Conservation (phyloP, 2,888 invertebrate genomes). For the Endotricha flammealis region DNA sequence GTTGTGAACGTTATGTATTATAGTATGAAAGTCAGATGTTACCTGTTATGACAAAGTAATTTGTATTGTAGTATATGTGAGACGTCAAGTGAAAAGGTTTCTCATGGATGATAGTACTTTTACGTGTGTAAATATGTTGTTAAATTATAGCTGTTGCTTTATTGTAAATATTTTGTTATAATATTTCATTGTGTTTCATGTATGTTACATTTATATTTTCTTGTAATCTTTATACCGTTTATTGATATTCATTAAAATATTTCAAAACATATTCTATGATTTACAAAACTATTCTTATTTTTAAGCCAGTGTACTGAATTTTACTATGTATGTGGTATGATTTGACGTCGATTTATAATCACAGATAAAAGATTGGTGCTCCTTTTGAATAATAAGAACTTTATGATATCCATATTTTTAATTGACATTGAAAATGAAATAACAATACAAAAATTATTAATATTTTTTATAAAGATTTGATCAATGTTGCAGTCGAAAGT, state of each 20-base stretch:
- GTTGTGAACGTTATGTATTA: constrained; percentile 77
- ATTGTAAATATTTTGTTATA: constrained; percentile 74
- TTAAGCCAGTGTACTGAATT: constrained; percentile 26
- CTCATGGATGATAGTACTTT: constrained; percentile 48
- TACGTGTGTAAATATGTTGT: constrained; percentile 68
- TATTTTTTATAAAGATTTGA: too few relatives aligned
- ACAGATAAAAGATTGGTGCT: too few relatives aligned
- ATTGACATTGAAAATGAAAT: too few relatives aligned
- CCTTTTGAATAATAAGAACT: too few relatives aligned
- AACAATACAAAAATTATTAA: too few relatives aligned
- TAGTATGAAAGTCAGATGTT: constrained; percentile 77
- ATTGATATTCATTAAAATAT: constrained; percentile 51
- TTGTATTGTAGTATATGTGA: constrained; percentile 66
- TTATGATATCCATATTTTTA: neutral
- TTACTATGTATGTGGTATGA: constrained; percentile 21
- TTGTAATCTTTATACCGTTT: constrained; percentile 44
- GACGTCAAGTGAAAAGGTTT: constrained; percentile 49
- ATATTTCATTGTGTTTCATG: constrained; percentile 61
- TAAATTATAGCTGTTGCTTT: constrained; percentile 74
- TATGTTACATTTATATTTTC: constrained; percentile 41
- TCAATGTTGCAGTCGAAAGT: too few relatives aligned
- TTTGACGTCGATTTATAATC: constrained; percentile 28
- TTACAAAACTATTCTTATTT: constrained; percentile 31
- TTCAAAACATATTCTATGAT: constrained; percentile 40
- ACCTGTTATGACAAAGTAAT: constrained; percentile 77